Conservation (phyloP, 2,888 invertebrate genomes). For the Chydorus sphaericus region DNA sequence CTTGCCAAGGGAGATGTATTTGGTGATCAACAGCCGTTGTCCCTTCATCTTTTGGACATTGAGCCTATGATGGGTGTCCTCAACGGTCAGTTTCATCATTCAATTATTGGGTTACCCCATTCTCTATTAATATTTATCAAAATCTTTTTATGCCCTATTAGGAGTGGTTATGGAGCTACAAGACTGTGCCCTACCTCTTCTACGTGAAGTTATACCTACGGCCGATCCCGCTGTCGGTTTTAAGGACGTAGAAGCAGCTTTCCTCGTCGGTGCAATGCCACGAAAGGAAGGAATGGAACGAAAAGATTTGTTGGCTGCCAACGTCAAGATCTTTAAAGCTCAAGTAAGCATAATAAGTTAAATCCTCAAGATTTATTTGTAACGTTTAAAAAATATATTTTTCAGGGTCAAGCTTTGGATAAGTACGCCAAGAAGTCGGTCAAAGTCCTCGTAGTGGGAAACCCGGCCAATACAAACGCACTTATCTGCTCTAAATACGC, state of each 20-base stretch:
- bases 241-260: constrained; percentile 87
- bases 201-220: constrained; percentile 73
- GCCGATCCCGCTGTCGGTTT: constrained; percentile 83
- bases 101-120: too few relatives aligned
- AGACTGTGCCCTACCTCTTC: constrained; percentile 84
- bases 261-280: constrained; percentile 96
- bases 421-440: constrained; percentile 79
- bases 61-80: constrained; percentile 89
- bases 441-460: constrained; percentile 93
- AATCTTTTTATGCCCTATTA: not conserved
- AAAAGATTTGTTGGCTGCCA: constrained; percentile 90
- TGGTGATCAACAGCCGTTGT: constrained; percentile 71
- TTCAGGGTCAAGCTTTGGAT: constrained; percentile 71
- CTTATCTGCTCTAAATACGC: constrained; percentile 88
- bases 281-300: constrained; percentile 96
- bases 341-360: constrained; percentile 39
- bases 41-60: constrained; percentile 84
- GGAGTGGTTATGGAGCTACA: constrained; percentile 96
- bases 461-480: constrained; percentile 98
- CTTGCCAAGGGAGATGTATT: constrained; percentile 93
- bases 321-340: constrained; percentile 94
- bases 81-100: too few relatives aligned
- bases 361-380: too few relatives aligned
- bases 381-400: constrained; percentile 13
- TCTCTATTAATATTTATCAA: too few relatives aligned